Evolutionary conservation across 1,140 invertebrate genomes (phyloP), one percentile per base, ranked within the genome.

Genomic region (Bombus difficillimus): DNA sequence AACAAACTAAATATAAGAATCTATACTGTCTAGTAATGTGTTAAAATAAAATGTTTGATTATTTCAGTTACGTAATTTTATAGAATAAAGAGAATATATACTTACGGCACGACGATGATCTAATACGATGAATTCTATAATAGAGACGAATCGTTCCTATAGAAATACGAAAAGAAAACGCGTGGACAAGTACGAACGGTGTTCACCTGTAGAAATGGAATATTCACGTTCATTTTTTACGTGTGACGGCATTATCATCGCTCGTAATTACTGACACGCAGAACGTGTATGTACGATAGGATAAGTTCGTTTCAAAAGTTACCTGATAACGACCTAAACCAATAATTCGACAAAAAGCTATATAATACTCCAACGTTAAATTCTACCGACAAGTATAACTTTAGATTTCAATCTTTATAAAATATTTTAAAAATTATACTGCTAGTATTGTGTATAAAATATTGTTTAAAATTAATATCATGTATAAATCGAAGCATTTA

Each of bases 221-320:
- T 93, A 92, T 94, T 91, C 93, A 88, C 89, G 90, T 92, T 92
- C 90, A 91, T 92, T 93, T 93, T 90, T 91, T 85, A 91, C 90
- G 91, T 90, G 91, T 86, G 85, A 87, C 89, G 82, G 91, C 89
- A 90, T 89, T 93, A 93, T 93, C 92, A 86, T 91, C 77, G 90
- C 64, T 83, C 87, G 91, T 93, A 94, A 94, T 94, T 94, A 93
- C 92, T 88, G 87, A 91, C 91, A 90, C 92, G 90, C 87, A 87
- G 87, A 92, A 93, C 91, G 90, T 94, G 87, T 89, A 90, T 84
- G 80, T 87, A 91, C 85, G 93, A 94, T 93, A 94, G 92, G 81
- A 88, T 87, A 90, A 90, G 90, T 92, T 93, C 91, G 92, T 93
- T 92, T 90, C 93, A 92, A 87, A 76, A 90, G 86, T 86, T 89